phyloP scores from a whole-genome alignment of 2,888 invertebrate species.

The Mythimna ferrago region DNA sequence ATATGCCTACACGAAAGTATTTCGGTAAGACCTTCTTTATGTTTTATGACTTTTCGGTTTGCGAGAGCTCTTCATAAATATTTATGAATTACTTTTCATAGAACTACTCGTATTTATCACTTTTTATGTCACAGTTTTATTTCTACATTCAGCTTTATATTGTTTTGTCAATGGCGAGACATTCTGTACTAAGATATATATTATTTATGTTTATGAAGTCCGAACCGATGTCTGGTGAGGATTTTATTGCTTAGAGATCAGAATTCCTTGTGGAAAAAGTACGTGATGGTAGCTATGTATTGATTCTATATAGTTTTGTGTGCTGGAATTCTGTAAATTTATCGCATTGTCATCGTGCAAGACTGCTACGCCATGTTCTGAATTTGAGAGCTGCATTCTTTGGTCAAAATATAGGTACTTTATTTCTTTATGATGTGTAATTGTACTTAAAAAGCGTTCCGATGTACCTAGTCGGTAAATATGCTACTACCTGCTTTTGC shows the following conservation, averaged over 20 bases:
- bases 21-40: not conserved
- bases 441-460: not conserved
- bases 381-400: conserved; percentile 7
- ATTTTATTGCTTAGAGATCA: conserved; percentile 57
- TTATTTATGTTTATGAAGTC: conserved; percentile 38
- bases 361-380: conserved; percentile 5
- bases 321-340: conserved; percentile 51
- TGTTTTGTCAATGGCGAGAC: conserved; percentile 13
- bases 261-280: conserved; percentile 48
- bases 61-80: conserved; percentile 24
- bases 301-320: conserved; percentile 45
- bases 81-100: conserved; percentile 32
- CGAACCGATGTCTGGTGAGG: conserved; percentile 45
- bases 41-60: conserved; percentile 12
- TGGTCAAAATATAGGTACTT: not conserved
- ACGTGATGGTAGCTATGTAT: conserved; percentile 46
- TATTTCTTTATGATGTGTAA: not conserved
- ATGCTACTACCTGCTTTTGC: too few species aligned
- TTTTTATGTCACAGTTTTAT: conserved; percentile 24
- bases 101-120: conserved; percentile 20
- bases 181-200: conserved; percentile 27
- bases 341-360: conserved; percentile 39
- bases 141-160: conserved; percentile 18
- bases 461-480: too few species aligned
- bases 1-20: not conserved